phyloP scores from a whole-genome alignment of 2,113 vertebrate species.

The Bos javanicus region DNA sequence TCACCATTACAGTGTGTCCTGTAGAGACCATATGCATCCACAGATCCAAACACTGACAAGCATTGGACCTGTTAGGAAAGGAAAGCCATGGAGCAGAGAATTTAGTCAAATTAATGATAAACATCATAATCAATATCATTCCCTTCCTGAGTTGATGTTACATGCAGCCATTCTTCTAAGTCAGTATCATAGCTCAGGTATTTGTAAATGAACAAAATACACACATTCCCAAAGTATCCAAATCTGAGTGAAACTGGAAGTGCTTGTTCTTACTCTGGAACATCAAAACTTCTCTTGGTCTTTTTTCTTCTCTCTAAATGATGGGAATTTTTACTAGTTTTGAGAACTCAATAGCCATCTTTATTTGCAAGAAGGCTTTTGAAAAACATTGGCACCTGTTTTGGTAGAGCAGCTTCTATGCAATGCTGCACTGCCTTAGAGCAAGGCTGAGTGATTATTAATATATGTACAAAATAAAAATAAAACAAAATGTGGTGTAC shows the following conservation, averaged over 20 bases:
- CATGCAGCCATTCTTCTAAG: background rate
- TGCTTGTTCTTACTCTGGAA: background rate
- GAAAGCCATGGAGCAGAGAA: background rate
- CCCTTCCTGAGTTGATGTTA: background rate
- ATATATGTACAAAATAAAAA: background rate
- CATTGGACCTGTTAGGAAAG: background rate
- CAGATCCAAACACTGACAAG: background rate
- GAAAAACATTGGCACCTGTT: background rate
- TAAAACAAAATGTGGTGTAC: background rate
- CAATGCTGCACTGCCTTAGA: background rate
- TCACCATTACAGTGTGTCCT: background rate
- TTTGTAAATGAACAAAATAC: background rate
- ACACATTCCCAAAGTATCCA: background rate
- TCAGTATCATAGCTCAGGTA: background rate
- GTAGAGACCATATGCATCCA: accelerated
- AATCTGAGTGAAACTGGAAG: background rate
- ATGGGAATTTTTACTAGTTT: background rate
- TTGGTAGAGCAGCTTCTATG: background rate
- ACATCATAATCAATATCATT: background rate
- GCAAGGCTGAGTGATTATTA: background rate
- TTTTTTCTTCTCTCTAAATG: background rate
- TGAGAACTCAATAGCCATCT: background rate
- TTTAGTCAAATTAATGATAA: background rate
- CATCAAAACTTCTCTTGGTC: background rate
- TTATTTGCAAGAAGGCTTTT: background rate